Base-by-base conservation (phyloP, 1,140 invertebrate species). In the Pararge aegeria region DNA sequence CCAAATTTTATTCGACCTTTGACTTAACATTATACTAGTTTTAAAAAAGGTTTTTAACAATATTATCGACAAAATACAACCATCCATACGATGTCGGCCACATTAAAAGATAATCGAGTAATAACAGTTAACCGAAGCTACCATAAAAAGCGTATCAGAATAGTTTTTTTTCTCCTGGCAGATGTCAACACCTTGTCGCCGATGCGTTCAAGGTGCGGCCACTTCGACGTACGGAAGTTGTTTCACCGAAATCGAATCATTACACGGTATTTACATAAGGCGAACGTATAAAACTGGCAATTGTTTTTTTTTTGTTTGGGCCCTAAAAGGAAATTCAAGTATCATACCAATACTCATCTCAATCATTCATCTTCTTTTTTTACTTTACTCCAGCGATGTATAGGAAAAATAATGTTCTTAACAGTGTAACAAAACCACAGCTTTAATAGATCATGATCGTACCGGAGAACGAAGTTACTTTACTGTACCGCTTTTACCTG, bases 101-200 rank as follows among this genome's bases (percentile, higher is more conserved):
- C 52, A 29, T 60, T 54, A 49, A 61, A 54, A 61, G 52, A 55
- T 61, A 61, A 65, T 65, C 52, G 63, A 24, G 24, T 64, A 69
- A 66, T 66, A 69, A 65, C 64, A 66, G 60, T 66, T 54, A 60
- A 42, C 24, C 34, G 54, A 37, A 42, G 20, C 19, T 13, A 12
- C 67, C 65, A 48, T 64, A 65, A 59, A 68, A 42, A 66, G 64
- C 38, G 48, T 61, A 64, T 65, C 59, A 59, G 68, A 65, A 62
- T n/a, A n/a, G n/a, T n/a, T n/a, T n/a, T n/a, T n/a, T n/a, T n/a
- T n/a, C n/a, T n/a, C n/a, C n/a, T n/a, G n/a, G n/a, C 55, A 68
- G 65, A 60, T 64, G 68, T 71, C 62, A 66, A 61, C 52, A 51
- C 51, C 44, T 56, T 19, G 54, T 42, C 55, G 59, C 46, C 58